Base-by-base conservation (phyloP, 1,140 invertebrate genomes). In the Cherax destructor region DNA sequence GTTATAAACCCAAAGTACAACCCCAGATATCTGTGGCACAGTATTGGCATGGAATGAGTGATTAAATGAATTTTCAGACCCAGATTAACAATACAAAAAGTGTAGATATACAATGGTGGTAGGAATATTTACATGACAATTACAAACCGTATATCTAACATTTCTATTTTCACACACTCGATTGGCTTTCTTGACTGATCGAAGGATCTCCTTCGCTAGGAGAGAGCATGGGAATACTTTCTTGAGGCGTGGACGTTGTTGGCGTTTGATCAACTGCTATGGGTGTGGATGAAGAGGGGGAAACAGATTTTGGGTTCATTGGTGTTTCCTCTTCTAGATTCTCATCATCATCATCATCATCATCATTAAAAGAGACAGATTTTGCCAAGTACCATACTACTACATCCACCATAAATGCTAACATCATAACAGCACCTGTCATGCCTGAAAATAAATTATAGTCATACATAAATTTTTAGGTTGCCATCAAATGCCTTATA, bases 321-420 rank as follows among this genome's bases (percentile, higher is more conserved):
- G 69, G 69, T 1, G 83, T 74, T 50, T 52, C 83, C 65, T 85
- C 83, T 24, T 84, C 83, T 56, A 13, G 52, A 56, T 56, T 56
- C 65, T 85, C 83, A 24, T 59, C 56, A 11, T 18, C 78, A 11
- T 91, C 89, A 52, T 87, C 85, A 7, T 88, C 86, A 16, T 80
- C 78, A 11, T 91, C 89, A 52, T 50, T 85, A 24, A 91, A 91
- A 13, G 89, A 85, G 7, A 91, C 61, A 49, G 49, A 30, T n/a
- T 85, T 85, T 21, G 97, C 97, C 94, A 97, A 97, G 93, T 96
- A 97, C 96, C 97, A 98, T 7, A 98, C 97, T 41, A 97, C 95
- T 83, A 97, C 93, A 94, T 98, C 97, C 93, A 98, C 96, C 86
- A 97, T 94, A 94, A 98, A 98, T 56, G 97, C 97, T 76, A 97